Percentiles rank a stretch among this genome's conserved stretches.
Evolutionary conservation across 2,888 invertebrate genomes (phyloP).

Genomic region (Polydrusus tereticollis): DNA sequence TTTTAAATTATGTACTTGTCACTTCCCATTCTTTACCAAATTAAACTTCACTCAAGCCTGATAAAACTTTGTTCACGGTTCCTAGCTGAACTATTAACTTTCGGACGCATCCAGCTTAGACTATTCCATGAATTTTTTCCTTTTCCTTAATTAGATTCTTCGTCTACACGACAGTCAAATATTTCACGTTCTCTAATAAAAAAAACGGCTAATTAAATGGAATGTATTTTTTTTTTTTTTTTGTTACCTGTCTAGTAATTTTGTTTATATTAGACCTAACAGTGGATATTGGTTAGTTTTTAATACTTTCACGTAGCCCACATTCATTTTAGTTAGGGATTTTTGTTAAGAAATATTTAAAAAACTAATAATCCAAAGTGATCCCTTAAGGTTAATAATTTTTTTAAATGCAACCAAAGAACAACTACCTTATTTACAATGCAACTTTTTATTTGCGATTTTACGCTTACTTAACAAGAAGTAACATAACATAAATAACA

Average conservation of each 20-base stretch:
- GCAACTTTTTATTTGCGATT: no score
- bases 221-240: not conserved
- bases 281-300: not conserved
- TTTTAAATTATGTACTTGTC: slow-evolving; percentile 8
- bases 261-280: no score
- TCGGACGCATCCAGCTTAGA: slow-evolving; percentile 9
- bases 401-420: no score
- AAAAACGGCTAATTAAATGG: slow-evolving; percentile 25
- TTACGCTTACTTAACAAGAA: no score
- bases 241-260: not conserved
- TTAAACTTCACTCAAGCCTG: slow-evolving; percentile 12
- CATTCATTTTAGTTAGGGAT: no score
- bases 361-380: no score
- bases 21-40: slow-evolving; percentile 7
- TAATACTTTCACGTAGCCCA: no score
- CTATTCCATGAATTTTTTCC: slow-evolving; percentile 13
- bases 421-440: no score
- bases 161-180: slow-evolving; percentile 24
- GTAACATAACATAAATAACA: no score
- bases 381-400: no score
- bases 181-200: slow-evolving; percentile 18
- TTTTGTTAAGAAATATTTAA: no score
- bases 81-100: slow-evolving; percentile 13
- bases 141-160: slow-evolving; percentile 30
- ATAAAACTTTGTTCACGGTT: slow-evolving; percentile 16